Evolutionary conservation across 2,113 vertebrate genomes (phyloP), one percentile per base, ranked within the genome.

Genomic region (Taxidea taxus): DNA sequence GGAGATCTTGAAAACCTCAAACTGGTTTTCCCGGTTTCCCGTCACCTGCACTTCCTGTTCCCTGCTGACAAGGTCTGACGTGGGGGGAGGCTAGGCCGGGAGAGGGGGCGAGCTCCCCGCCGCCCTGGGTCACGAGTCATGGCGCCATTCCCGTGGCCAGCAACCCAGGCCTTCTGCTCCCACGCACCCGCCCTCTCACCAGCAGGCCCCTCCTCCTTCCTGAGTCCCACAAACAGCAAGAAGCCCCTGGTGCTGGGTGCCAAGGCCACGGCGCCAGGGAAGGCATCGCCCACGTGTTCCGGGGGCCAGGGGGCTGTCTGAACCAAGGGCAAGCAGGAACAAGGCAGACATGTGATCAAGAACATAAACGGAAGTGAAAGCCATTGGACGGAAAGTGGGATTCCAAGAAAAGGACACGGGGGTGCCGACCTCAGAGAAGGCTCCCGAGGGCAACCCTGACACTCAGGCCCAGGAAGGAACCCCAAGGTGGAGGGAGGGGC

Each of bases 51-150:
- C 29, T 27, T 66, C 58, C 83, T 70, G 60, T 11, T 51, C 51
- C 54, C 47, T 0, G 51, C 42, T 0, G 9, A 44, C 20, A 27
- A 4, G 14, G 13, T 42, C 2, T 31, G 44, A 18, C 23, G 1
- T 0, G 4, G 44, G 31, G 58, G 88, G 5, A 42, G 51, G 27
- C 21, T 20, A 74, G 3, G 87, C 21, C 18, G 0, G 25, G 27
- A 21, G 25, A 14, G 47, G 27, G n/a, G 37, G n/a, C 4, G 16
- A 7, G 7, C 68, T 58, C 27, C 15, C 74, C 0, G 2, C 47
- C 6, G 3, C 47, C 31, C 62, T 34, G 62, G 31, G 62, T 16
- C 25, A 7, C 39, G 6, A 25, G 37, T 74, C 70, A 7, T 2
- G 25, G 13, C 6, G 6, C 39, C 29, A 13, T 44, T 29, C 39